Conservation (phyloP, 1,140 invertebrate genomes). For the Gonatopus flavifemur region DNA sequence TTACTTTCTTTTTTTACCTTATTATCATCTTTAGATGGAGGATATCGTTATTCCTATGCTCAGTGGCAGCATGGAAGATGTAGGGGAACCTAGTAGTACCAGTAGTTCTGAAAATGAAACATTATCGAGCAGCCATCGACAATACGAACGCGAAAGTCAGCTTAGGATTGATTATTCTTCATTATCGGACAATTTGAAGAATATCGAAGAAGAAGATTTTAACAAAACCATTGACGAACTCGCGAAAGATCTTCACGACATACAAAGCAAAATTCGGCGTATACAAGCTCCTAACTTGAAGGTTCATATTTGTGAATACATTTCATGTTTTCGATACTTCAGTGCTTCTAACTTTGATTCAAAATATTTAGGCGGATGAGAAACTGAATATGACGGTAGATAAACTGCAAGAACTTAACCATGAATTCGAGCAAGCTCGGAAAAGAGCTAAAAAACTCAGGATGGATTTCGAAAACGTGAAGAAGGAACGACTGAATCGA, state of each 20-base stretch:
- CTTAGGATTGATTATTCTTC: slow-evolving; percentile 77
- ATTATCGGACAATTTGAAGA: slow-evolving; percentile 73
- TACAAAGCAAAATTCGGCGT: slow-evolving; percentile 78
- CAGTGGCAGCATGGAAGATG: too few species aligned
- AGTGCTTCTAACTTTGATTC: too few species aligned
- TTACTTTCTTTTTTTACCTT: slow-evolving; percentile 39
- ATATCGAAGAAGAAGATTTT: slow-evolving; percentile 78
- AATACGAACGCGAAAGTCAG: too few species aligned
- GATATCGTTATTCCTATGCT: slow-evolving; percentile 82
- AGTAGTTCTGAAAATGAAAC: too few species aligned
- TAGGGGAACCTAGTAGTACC: too few species aligned
- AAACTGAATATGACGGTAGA: not conserved
- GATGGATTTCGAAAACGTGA: slow-evolving; percentile 85
- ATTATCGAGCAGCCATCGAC: too few species aligned
- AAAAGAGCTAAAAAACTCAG: slow-evolving; percentile 85
- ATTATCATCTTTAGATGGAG: slow-evolving; percentile 70
- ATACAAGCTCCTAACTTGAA: slow-evolving; percentile 94
- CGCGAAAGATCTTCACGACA: slow-evolving; percentile 74
- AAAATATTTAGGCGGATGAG: slow-evolving; percentile 21
- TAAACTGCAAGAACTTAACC: slow-evolving; percentile 74
- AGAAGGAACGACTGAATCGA: slow-evolving; percentile 81
- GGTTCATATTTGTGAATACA: slow-evolving; percentile 46
- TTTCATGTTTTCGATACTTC: too few species aligned
- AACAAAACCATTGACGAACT: slow-evolving; percentile 77
- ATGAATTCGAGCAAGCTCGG: slow-evolving; percentile 85